Base-by-base conservation (phyloP, 35 echinoderm and acorn worm species). In the Apostichopus californicus region DNA sequence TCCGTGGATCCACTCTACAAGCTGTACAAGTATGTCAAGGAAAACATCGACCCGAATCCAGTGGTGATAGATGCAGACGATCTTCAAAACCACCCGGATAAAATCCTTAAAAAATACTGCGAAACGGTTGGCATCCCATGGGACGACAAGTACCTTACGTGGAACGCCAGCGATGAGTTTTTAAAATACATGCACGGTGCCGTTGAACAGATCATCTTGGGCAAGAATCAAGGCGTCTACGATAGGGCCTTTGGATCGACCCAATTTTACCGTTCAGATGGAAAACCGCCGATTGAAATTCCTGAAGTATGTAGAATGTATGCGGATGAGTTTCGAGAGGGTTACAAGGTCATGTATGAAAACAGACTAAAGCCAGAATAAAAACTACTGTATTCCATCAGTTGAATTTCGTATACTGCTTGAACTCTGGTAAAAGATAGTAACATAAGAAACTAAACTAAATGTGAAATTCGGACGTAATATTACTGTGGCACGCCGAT, bases 1-100 rank as follows among this genome's bases (percentile, higher is more conserved):
- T 53, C 60, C 5, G 61, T 11, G 20, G 86, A 89, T 52, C 86
- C 86, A 34, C 86, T 89, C 63, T 89, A 28, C 63, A 55, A 89
- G 1, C 64, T 60, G 86, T 89, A 66, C 14, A 72, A 73, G 10
- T 72, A 89, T 64, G 89, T 91, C n/a, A 77, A 60, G 71, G 89
- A 91, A 79, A 91, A 91, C 22, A 24, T 91, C 34, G 89, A 91
- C 34, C 77, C 89, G 7, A 79, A 56, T 78, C 89, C 89, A 28
- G 18, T 91, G 11, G 77, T 91, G 13, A 79, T 91, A 18, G 90
- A 92, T 21, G 77, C 90, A 9, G 90, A 92, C 55, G 90, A 92
- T 92, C 57, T 92, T 9, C 60, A 68, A 75, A 89, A 89, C 22
- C 21, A 89, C 15, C 86, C 86, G 6, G 68, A 89, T 0, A 10